Evolutionary conservation across 2,888 invertebrate species (phyloP).

Genomic region (Cataglyphis albicans): DNA sequence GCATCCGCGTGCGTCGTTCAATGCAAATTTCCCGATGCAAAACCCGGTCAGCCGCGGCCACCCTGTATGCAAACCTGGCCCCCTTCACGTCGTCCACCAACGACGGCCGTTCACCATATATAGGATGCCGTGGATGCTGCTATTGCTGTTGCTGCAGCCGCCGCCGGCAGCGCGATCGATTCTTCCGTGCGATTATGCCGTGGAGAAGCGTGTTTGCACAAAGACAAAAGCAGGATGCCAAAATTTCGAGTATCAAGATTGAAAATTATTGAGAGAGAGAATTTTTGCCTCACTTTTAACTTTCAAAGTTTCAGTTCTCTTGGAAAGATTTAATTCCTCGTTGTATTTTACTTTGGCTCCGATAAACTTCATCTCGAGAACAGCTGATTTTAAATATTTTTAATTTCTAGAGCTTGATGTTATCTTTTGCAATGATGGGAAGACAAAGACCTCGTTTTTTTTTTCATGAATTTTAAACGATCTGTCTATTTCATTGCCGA

Average conservation of each 20-base stretch:
- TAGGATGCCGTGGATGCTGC: constrained; percentile 20
- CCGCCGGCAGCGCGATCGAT: constrained; percentile 55
- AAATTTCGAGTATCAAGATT: constrained; percentile 3
- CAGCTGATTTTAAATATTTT: not conserved
- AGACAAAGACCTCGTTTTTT: not conserved
- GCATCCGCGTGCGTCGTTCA: constrained; percentile 73
- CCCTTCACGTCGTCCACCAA: constrained; percentile 22
- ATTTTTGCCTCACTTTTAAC: no score
- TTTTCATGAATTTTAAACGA: not conserved
- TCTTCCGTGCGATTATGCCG: constrained; percentile 44
- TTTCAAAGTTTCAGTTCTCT: not conserved
- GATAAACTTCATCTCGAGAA: not conserved
- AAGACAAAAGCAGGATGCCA: constrained; percentile 23
- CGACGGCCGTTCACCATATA: constrained; percentile 16
- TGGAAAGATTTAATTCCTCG: not conserved
- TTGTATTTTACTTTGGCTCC: not conserved
- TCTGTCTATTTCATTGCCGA: not conserved
- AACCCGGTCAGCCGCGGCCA: constrained; percentile 77
- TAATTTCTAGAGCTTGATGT: not conserved
- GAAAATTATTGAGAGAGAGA: not conserved
- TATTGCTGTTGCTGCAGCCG: not conserved
- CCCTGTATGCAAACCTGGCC: constrained; percentile 58
- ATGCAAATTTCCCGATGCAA: constrained; percentile 80
- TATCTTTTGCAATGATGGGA: not conserved
- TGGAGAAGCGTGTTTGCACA: constrained; percentile 19